phyloP scores from a whole-genome alignment of 2,888 invertebrate species.

The Hymenopus coronatus region DNA sequence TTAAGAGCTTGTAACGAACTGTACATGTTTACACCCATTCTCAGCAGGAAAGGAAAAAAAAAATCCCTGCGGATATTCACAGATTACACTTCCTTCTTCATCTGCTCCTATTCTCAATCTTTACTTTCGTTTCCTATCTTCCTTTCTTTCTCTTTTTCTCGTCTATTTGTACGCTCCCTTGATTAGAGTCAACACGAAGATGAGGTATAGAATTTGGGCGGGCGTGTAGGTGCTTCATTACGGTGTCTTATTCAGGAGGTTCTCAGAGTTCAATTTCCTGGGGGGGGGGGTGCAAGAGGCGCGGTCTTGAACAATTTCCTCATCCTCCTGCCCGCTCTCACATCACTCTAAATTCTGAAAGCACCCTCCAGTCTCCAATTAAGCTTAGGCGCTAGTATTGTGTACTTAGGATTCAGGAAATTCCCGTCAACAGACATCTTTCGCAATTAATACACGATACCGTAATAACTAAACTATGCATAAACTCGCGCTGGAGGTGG shows the following conservation, averaged over 20 bases:
- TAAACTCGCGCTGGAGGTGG: conserved; percentile 16
- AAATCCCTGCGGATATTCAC: background rate
- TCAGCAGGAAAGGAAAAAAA: background rate
- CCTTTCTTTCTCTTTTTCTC: background rate
- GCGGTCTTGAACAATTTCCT: background rate
- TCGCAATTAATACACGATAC: conserved; percentile 28
- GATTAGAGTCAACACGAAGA: conserved; percentile 35
- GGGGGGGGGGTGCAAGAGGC: background rate
- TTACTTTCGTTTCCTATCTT: conserved; percentile 3
- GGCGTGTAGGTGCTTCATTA: conserved; percentile 29
- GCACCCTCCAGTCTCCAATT: conserved; percentile 31
- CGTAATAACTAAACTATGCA: conserved; percentile 26
- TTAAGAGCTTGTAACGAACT: too few relatives aligned
- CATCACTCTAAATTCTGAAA: conserved; percentile 26
- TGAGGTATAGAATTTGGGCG: conserved; percentile 32
- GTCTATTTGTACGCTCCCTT: conserved; percentile 29
- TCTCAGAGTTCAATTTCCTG: conserved; percentile 28
- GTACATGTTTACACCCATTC: too few relatives aligned
- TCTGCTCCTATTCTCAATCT: conserved; percentile 2
- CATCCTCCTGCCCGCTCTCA: background rate
- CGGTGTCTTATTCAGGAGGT: conserved; percentile 30
- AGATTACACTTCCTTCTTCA: conserved; percentile 6
- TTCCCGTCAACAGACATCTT: conserved; percentile 24
- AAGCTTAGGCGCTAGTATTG: conserved; percentile 31
- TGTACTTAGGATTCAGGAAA: conserved; percentile 29